Conservation (phyloP, 2,113 vertebrate species). For the Megaceryle torquata region DNA sequence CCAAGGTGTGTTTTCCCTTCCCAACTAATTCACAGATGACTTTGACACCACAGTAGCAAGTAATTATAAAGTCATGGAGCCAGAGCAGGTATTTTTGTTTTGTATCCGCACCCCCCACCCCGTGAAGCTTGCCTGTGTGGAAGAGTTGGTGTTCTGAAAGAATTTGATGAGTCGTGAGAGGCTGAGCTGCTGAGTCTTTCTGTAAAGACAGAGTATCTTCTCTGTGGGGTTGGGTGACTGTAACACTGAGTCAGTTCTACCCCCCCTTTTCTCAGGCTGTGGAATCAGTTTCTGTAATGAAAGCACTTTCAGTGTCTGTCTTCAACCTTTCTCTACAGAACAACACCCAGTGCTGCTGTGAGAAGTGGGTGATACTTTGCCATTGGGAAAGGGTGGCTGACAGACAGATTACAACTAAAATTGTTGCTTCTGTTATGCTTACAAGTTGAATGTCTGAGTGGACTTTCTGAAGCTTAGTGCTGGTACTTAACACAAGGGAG, state of each 20-base stretch:
- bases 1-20: not conserved
- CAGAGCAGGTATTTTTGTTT: not conserved
- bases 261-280: not conserved
- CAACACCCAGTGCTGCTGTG: not conserved
- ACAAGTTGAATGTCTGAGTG: rapidly evolving
- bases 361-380: not conserved
- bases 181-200: not conserved
- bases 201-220: not conserved
- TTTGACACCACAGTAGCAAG: not conserved
- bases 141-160: not conserved
- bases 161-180: not conserved
- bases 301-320: not conserved
- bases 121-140: not conserved
- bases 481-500: not conserved
- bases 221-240: not conserved
- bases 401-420: not conserved
- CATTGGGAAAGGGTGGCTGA: not conserved
- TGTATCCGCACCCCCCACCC: not conserved
- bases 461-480: not conserved
- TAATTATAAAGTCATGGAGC: not conserved
- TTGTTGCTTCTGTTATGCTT: not conserved
- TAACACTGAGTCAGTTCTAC: not conserved
- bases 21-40: not conserved
- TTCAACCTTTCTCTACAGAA: not conserved
- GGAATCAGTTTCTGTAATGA: not conserved